Evolutionary conservation across 2,888 invertebrate species (phyloP).

Genomic region (Hydroisotoma schaefferi): DNA sequence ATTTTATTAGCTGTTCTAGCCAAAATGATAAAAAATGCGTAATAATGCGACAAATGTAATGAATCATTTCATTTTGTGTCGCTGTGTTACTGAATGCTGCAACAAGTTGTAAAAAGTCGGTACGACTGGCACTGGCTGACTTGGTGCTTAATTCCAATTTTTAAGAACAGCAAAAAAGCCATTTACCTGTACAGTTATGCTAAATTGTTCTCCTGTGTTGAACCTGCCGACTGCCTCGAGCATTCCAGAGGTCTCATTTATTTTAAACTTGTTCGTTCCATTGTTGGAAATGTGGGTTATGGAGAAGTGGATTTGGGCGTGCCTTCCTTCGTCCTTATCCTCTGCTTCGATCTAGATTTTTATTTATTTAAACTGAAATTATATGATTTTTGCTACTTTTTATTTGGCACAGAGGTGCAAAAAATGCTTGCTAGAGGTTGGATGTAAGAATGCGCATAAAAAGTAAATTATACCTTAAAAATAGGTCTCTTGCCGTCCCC

Average conservation of each 20-base stretch:
- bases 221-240: conserved; percentile 72
- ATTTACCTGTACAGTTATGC: conserved; percentile 73
- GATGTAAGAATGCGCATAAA: not conserved
- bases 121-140: too few species aligned
- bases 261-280: conserved; percentile 78
- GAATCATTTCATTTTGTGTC: too few species aligned
- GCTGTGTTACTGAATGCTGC: too few species aligned
- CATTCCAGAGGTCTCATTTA: conserved; percentile 73
- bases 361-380: not conserved
- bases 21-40: too few species aligned
- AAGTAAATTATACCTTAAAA: conserved; percentile 59
- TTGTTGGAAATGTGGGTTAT: conserved; percentile 89
- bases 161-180: too few species aligned
- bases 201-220: conserved; percentile 82
- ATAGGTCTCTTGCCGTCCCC: conserved; percentile 67
- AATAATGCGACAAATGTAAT: too few species aligned
- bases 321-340: conserved; percentile 81
- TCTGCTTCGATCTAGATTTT: conserved; percentile 65
- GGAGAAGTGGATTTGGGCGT: conserved; percentile 75
- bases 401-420: not conserved
- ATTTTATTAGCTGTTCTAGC: too few species aligned
- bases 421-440: too few species aligned
- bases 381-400: not conserved
- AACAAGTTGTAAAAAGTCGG: too few species aligned
- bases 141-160: too few species aligned